Base-by-base conservation (phyloP, 1,140 invertebrate genomes). In the Coenobita brevimanus region DNA sequence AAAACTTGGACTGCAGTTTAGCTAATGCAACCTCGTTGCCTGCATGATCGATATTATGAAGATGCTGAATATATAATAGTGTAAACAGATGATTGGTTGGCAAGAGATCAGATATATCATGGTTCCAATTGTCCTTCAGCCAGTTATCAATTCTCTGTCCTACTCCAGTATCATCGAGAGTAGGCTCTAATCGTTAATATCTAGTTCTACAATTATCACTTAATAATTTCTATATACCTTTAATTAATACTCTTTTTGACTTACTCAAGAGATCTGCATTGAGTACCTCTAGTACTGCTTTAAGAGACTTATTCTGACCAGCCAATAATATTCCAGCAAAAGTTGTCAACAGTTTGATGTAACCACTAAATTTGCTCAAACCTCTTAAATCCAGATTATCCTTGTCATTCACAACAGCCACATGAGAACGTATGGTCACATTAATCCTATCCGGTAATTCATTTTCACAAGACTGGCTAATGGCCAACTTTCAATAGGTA, bases 1-100 rank as follows among this genome's bases (percentile, higher is more conserved):
- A 81, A 27, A 64, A 81, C n/a, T 64, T 81, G 38, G 50, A 33
- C 36, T 81, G 79, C n/a, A 82, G 60, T 67, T 67, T 82, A 67
- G 78, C 79, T 41, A 67, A 67, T 8, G 60, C 67, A 0, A 82
- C 15, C 24, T 82, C 60, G 21, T 64, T 38, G 21, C 79, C 60
- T 8, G 27, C 79, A 67, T 82, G 79, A 38, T 82, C 79, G 17
- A n/a, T 80, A 50, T 46, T 67, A 36, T 82, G 79, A 3, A 67
- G 38, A 15, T 82, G 38, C 2, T 3, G 0, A 2, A 82, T 67
- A 30, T 67, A 82, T 0, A 82, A 17, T 67, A 21, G 30, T 33
- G 60, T 82, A 38, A 82, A 82, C 15, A 0, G 57, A 21, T 64
- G 60, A 3, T 27, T 4, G 30, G 1, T 38, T 82, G 57, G 46